Percentiles rank a stretch among this genome's conserved stretches.
Evolutionary conservation across 2,113 vertebrate species (phyloP).

Genomic region (Seriola aureovittata): DNA sequence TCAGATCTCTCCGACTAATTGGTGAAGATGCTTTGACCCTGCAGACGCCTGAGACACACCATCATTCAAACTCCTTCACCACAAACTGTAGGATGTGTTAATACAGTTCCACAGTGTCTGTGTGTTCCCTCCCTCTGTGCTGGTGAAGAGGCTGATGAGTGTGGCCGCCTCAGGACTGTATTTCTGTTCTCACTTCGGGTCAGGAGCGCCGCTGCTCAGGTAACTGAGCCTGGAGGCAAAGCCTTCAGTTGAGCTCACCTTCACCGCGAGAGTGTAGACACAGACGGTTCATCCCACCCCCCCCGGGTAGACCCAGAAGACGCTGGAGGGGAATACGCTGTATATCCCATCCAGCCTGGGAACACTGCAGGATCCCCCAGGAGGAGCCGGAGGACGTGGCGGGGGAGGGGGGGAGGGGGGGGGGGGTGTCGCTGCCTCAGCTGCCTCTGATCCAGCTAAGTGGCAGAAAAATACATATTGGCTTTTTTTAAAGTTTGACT

Average conservation of each 20-base stretch:
- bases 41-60: not conserved
- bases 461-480: too few relatives aligned
- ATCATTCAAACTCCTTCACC: not conserved
- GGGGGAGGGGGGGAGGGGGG: not conserved
- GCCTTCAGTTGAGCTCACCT: not conserved
- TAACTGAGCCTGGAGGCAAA: constrained; percentile 2
- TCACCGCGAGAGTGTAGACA: not conserved
- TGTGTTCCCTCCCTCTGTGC: too few relatives aligned
- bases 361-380: not conserved
- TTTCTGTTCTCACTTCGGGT: not conserved
- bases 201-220: not conserved
- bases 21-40: not conserved
- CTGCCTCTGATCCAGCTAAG: too few relatives aligned
- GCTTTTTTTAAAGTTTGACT: too few relatives aligned
- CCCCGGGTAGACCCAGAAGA: not conserved
- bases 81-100: not conserved
- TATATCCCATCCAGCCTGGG: too few relatives aligned
- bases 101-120: too few relatives aligned
- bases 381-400: not conserved
- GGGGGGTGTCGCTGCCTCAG: not conserved
- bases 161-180: not conserved
- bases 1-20: not conserved
- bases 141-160: not conserved
- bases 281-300: too few relatives aligned
- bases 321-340: not conserved